phyloP scores from a whole-genome alignment of 2,888 invertebrate genomes.

The Idaea straminata region DNA sequence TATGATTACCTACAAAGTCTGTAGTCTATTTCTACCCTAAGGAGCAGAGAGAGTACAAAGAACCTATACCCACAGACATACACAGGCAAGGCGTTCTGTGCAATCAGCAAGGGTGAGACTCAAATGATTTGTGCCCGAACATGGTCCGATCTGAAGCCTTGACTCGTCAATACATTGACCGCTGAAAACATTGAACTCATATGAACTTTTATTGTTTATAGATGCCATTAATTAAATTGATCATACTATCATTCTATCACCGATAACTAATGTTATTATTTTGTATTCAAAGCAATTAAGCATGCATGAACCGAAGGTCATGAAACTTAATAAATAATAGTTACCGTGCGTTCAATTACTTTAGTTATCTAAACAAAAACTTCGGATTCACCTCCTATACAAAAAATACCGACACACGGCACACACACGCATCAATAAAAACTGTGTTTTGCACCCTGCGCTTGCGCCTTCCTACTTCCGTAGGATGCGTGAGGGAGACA shows the following conservation, averaged over 20 bases:
- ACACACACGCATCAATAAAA: conserved; percentile 69
- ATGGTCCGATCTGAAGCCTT: neutral
- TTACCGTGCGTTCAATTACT: neutral
- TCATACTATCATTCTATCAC: neutral
- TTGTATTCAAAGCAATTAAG: neutral
- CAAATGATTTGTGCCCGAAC: neutral
- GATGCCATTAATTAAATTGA: neutral
- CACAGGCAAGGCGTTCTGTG: too few relatives aligned
- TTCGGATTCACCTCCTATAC: neutral
- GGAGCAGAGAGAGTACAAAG: too few relatives aligned
- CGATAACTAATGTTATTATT: neutral
- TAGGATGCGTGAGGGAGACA: conserved; percentile 43
- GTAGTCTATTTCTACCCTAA: too few relatives aligned
- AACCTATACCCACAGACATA: too few relatives aligned
- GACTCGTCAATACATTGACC: neutral
- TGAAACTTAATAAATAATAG: neutral
- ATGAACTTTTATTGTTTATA: neutral
- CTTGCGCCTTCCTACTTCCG: conserved; percentile 69
- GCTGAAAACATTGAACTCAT: neutral
- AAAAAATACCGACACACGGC: conserved; percentile 56
- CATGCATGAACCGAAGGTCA: neutral
- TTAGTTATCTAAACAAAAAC: neutral
- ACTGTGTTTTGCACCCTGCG: conserved; percentile 67
- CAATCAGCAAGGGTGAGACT: too few relatives aligned
- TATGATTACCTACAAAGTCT: too few relatives aligned